Evolutionary conservation across 2,888 invertebrate species (phyloP), one percentile per base, ranked within the genome.

Genomic region (Taphrorychus bicolor): DNA sequence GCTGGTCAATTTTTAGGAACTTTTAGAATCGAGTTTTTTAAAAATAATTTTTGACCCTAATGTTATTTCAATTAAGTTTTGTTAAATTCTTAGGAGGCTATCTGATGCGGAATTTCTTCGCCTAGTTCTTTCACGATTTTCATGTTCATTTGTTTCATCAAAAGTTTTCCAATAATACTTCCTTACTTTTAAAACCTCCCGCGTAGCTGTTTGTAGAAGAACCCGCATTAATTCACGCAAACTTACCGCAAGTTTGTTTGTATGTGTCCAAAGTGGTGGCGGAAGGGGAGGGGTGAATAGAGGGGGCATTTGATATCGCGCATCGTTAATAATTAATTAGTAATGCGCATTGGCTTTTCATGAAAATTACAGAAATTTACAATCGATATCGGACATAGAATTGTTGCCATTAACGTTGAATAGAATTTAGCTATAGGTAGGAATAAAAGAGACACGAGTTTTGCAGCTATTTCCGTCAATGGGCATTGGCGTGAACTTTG

Each of bases 271-370:
- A n/a, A n/a, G n/a, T n/a, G n/a, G n/a, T n/a, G n/a, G n/a, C n/a
- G n/a, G n/a, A n/a, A n/a, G n/a, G n/a, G n/a, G n/a, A n/a, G n/a
- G n/a, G n/a, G n/a, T n/a, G n/a, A n/a, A n/a, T n/a, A 32, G n/a
- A 16, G 24, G 23, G 53, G 49, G 17, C 21, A 56, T 61, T 66
- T 57, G 61, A 60, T 66, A 59, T 66, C 60, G 69, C 59, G 65
- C 54, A 54, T 58, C 49, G 72, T 78, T 73, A 77, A 78, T 78
- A 78, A 73, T 78, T 78, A 76, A 78, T 77, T 68, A 71, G 73
- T 72, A 77, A 77, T 77, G 78, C 78, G 77, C 78, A 76, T 75
- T 78, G 77, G 77, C 76, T 76, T 77, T 71, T 74, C 76, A 74
- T 70, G 76, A 75, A 77, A 78, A 78, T 78, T 77, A 78, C 77